Evolutionary conservation across 2,113 vertebrate genomes (phyloP).

Genomic region (Xiphophorus couchianus): DNA sequence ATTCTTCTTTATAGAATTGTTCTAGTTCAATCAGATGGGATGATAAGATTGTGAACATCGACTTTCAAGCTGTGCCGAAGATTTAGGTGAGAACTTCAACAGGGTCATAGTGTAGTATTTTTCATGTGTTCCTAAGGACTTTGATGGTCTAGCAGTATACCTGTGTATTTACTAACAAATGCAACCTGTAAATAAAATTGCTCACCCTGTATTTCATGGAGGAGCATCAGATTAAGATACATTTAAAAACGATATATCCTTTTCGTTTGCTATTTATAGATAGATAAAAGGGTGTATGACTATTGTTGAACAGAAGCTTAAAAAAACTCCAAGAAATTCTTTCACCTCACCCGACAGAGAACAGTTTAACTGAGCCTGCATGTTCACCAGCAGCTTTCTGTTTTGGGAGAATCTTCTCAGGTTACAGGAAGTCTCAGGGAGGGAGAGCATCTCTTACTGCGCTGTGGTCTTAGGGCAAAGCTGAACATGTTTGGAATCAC

Average conservation of each 20-base stretch:
- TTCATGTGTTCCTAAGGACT: no score
- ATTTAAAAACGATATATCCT: background rate
- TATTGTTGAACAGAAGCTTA: no score
- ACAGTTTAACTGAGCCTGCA: conserved; percentile 10
- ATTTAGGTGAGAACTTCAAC: no score
- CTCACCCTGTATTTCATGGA: no score
- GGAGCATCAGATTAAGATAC: background rate
- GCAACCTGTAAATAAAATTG: no score
- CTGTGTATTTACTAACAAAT: no score
- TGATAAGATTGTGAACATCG: background rate
- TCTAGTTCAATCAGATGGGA: no score
- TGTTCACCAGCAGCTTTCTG: conserved; percentile 45
- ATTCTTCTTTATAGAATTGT: no score
- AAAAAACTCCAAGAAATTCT: background rate
- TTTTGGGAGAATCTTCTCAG: conserved; percentile 55
- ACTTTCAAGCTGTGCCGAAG: background rate
- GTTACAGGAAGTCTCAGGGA: conserved; percentile 71
- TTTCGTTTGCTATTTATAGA: no score
- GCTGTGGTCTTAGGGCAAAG: conserved; percentile 53
- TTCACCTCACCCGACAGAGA: background rate
- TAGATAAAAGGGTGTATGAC: no score
- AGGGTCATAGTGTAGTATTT: no score
- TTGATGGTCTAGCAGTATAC: no score
- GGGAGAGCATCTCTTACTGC: conserved; percentile 50
- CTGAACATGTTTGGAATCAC: conserved; percentile 62